Evolutionary conservation across 2,888 invertebrate genomes (phyloP).

Genomic region (Trachelus troglodyta): DNA sequence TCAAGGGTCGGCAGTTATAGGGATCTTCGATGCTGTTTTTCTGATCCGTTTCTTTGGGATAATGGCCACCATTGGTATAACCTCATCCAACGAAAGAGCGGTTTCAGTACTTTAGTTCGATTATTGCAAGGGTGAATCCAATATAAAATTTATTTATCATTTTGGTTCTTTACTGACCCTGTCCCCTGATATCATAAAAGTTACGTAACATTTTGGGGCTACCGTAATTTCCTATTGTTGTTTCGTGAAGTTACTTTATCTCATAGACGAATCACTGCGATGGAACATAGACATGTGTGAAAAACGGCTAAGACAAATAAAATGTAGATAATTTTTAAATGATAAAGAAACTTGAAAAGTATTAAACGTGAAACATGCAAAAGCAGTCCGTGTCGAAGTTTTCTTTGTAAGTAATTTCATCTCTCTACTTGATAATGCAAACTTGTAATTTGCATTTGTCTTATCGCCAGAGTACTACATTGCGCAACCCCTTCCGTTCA

Average conservation of each 20-base stretch:
- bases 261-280: not conserved
- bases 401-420: not conserved
- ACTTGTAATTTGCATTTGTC: not conserved
- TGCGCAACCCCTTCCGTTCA: not conserved
- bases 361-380: not conserved
- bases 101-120: not conserved
- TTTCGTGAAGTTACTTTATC: not conserved
- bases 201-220: not conserved
- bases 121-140: not conserved
- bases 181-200: not conserved
- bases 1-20: not conserved
- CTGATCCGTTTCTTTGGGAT: not conserved
- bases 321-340: not conserved
- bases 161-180: not conserved
- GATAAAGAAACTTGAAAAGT: too few species aligned
- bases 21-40: not conserved
- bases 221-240: not conserved
- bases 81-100: not conserved
- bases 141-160: not conserved
- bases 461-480: not conserved
- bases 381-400: not conserved
- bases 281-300: not conserved
- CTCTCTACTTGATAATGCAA: not conserved
- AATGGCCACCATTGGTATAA: not conserved
- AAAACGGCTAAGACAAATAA: not conserved